Evolutionary conservation across 2,888 invertebrate species (phyloP), one percentile per base, ranked within the genome.

Genomic region (Andrena dorsata): DNA sequence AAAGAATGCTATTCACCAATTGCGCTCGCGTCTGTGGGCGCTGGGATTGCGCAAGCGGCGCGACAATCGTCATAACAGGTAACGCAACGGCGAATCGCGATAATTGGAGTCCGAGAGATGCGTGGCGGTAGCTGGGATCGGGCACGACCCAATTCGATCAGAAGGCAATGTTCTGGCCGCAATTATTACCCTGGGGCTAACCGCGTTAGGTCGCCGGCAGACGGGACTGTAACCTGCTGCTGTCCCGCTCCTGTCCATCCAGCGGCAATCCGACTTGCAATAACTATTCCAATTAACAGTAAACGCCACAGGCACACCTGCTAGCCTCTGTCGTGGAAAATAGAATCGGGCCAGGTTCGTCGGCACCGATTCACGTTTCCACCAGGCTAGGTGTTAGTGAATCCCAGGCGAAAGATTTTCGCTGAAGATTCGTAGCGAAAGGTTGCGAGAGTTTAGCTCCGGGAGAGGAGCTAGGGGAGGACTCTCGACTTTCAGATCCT

Each of bases 151-250:
- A 80, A 84, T 84, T 84, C 66, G 84, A 83, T 88, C 86, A 86
- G 79, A 75, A 83, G 84, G 70, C 76, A 77, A 83, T 83, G 83
- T 79, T 80, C 83, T 69, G 77, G 71, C 80, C 84, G 72, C 83
- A 85, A 87, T 88, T 88, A 88, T 87, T 86, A 79, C 80, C 83
- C 51, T 61, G 63, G 73, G 77, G 81, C 85, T 82, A 88, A 87
- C 84, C 83, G 71, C 76, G 77, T 86, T 86, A 89, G 84, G 71
- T 83, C 80, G 72, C 56, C 47, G 71, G 81, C 51, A 71, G 83
- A 72, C 75, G 30, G 47, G 60, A 35, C 72, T 68, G 58, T 65
- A 73, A 80, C 80, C 84, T 80, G 86, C 83, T 66, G 72, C 76
- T 32, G 32, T 64, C 3, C 16, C 53, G 28, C 20, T 23, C 10